phyloP scores from a whole-genome alignment of 2,797 vertebrate species.

The Threskiornis aethiopicus region DNA sequence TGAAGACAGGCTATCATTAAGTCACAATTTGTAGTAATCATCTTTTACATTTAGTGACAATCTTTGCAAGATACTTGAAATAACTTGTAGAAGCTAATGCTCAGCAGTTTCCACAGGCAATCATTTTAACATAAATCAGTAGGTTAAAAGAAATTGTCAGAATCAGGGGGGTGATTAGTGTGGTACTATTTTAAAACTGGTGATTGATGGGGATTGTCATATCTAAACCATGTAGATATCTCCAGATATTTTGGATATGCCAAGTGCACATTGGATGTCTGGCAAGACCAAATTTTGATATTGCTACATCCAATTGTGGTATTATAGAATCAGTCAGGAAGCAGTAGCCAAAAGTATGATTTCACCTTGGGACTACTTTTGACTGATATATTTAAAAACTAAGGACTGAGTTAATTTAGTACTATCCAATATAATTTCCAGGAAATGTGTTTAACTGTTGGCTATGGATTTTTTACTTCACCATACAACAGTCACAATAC shows the following conservation, averaged over 20 bases:
- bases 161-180: neutral
- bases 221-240: neutral
- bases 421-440: neutral
- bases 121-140: neutral
- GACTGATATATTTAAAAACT: neutral
- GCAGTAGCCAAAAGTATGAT: neutral
- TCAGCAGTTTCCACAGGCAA: neutral
- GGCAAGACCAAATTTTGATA: neutral
- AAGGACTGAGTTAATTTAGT: neutral
- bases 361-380: neutral
- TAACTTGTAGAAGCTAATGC: neutral
- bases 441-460: neutral
- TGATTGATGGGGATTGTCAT: neutral
- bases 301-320: fast-evolving
- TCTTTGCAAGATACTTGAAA: slow-evolving; percentile 33
- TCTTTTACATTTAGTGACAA: slow-evolving; percentile 1
- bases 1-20: slow-evolving; percentile 28
- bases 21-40: slow-evolving; percentile 31
- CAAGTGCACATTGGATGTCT: neutral
- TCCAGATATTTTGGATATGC: neutral
- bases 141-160: slow-evolving; percentile 1
- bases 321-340: neutral
- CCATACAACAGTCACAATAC: neutral
- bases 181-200: neutral
- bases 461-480: neutral